Evolutionary conservation across 2,888 invertebrate species (phyloP), one percentile per base, ranked within the genome.

Genomic region (Schizotus pectinicornis): DNA sequence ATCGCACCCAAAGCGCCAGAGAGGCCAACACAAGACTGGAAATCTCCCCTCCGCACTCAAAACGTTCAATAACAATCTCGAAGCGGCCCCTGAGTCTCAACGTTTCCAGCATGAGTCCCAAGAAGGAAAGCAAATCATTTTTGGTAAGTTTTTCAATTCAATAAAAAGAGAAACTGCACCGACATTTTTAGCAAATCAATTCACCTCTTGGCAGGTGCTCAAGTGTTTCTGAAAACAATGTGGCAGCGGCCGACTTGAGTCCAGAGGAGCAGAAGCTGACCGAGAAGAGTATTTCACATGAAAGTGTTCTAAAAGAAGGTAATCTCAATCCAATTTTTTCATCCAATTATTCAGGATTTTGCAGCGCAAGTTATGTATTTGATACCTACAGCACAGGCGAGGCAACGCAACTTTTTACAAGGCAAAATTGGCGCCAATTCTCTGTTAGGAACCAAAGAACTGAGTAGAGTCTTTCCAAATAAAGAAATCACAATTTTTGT

Each of bases 401-500:
- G 92, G 69, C 89, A 91, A 80, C 87, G 92, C 73, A 93, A 92
- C 76, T 91, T 86, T 76, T 81, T 93, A 2, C 90, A 91, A 75
- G 93, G 93, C 37, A 85, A 90, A 67, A 82, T 92, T 55, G 92
- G 92, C 36, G 88, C 91, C 0, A 89, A 89, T 74, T 90, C 94
- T 0, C 79, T 96, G 37, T 81, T 96, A 39, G 95, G 96, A 0
- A 85, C 91, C 1, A 86, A 87, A 11, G 96, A 98, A 76, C 81
- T 98, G 54, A 90, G 91, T 69, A 88, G 93, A 77, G 90, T 92
- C 39, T 86, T 97, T 70, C 95, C 95, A 1, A 89, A 89, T 70
- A 85, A 92, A 67, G 91, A 93, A 79, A 85, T 95, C 0, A 90
- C 88, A 64, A 87, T 97, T 69, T 95, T 94, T 83, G 89, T 95